Evolutionary conservation across 2,797 vertebrate genomes (phyloP).

Genomic region (Octomys mimax): DNA sequence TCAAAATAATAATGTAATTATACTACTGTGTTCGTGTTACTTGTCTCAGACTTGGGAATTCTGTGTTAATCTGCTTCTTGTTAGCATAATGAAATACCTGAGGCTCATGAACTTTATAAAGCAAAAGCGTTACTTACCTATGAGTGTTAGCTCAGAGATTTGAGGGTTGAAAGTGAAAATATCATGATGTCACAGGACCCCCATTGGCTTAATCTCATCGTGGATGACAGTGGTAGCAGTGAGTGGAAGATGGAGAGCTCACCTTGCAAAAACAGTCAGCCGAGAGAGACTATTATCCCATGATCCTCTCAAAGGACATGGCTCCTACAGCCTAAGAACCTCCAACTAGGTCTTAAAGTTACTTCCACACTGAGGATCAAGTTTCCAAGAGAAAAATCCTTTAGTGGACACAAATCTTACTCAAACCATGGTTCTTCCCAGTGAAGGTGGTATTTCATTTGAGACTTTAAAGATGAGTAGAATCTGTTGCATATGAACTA

Average conservation of each 20-base stretch:
- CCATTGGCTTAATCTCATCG: not conserved
- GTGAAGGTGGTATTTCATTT: not conserved
- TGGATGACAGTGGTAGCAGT: not conserved
- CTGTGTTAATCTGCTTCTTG: not conserved
- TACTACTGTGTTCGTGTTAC: not conserved
- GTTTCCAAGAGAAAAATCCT: not conserved
- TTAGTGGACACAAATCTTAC: not conserved
- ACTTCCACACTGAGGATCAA: not conserved
- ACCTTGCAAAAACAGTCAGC: not conserved
- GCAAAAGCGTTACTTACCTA: not conserved
- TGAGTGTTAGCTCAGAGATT: not conserved
- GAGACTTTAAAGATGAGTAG: not conserved
- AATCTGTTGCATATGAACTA: not conserved
- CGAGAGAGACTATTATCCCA: not conserved
- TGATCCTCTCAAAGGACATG: not conserved
- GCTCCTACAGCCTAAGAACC: too few relatives aligned
- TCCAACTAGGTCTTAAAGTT: not conserved
- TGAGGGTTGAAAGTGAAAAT: not conserved
- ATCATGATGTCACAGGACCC: not conserved
- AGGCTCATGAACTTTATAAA: not conserved
- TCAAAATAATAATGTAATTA: not conserved
- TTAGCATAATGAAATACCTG: not conserved
- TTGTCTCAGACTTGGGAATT: not conserved
- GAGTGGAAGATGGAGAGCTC: not conserved
- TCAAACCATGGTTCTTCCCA: not conserved